Evolutionary conservation across 2,797 vertebrate species (phyloP), one percentile per base, ranked within the genome.

Genomic region (Sebastes iracundus): DNA sequence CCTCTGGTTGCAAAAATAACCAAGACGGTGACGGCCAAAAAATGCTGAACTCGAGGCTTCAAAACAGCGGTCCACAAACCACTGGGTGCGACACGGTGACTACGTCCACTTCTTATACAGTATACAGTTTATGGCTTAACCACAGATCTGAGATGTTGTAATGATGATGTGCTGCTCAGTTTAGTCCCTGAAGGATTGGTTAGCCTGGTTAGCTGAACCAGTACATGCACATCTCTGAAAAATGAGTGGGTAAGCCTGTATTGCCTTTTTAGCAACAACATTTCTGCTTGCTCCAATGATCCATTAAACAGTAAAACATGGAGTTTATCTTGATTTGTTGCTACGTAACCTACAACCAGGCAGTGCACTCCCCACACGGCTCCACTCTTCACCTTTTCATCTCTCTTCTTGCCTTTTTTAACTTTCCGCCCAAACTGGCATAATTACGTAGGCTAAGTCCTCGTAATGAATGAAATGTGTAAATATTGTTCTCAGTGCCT

Each of bases 401-500:
- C 52, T 76, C 10, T 77, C 18, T 49, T 55, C 8, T 65, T 63
- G 35, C 14, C 28, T 58, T 64, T 76, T 10, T 38, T 52, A 58
- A 73, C 42, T 27, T 14, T 2, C 65, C 1, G 32, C 38, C 63
- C 13, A 62, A 22, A 59, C 20, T 5, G 2, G 14, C 27, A 16
- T 68, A 46, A 75, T 75, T 66, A 59, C 58, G 5, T 27, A 72
- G 77, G 27, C 7, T 12, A 74, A 82, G 28, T 6, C 16, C 16
- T 79, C 69, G 30, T 49, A 74, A 62, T 67, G 28, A 80, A 64
- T 66, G 1, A 52, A 58, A 38, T 66, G 20, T 63, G n/a, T 33
- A 77, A 72, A 76, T 59, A 69, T 73, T 79, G 83, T 49, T 70
- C 59, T 55, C 58, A 22, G 6, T 18, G 10, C 23, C 12, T 68